Conservation (phyloP, 2,113 vertebrate species). For the Gracilinanus agilis region DNA sequence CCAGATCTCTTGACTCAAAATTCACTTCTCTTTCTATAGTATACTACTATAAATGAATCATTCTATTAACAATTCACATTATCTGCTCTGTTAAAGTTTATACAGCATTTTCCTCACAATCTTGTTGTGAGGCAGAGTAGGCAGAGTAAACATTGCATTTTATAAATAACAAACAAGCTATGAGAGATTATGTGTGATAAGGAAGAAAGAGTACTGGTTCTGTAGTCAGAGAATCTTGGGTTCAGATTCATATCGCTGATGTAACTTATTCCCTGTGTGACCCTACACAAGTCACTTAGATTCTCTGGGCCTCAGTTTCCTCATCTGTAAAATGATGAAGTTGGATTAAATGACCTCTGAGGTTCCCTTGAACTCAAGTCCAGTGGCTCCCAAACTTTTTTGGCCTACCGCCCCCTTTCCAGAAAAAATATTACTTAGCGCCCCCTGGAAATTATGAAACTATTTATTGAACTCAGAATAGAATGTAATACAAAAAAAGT, state of each 20-base stretch:
- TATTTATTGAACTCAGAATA: too few species aligned
- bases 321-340: not conserved
- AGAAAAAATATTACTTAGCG: too few species aligned
- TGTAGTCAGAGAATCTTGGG: not conserved
- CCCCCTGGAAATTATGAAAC: too few species aligned
- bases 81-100: not conserved
- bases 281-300: not conserved
- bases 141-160: not conserved
- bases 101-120: not conserved
- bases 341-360: not conserved
- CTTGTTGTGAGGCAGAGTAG: not conserved
- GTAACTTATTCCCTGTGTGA: not conserved
- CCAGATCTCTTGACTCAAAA: not conserved
- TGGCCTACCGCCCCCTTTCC: too few species aligned
- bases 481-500: too few species aligned
- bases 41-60: not conserved
- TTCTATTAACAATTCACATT: not conserved
- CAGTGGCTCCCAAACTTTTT: too few species aligned
- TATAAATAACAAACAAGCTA: not conserved
- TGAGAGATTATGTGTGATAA: not conserved
- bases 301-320: not conserved
- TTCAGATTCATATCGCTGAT: not conserved
- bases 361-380: not conserved
- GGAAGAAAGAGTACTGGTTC: not conserved
- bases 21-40: not conserved